Percentiles rank a stretch among this genome's conserved stretches.
Evolutionary conservation across 1,140 invertebrate genomes (phyloP).

Genomic region (Ceratina calcarata): DNA sequence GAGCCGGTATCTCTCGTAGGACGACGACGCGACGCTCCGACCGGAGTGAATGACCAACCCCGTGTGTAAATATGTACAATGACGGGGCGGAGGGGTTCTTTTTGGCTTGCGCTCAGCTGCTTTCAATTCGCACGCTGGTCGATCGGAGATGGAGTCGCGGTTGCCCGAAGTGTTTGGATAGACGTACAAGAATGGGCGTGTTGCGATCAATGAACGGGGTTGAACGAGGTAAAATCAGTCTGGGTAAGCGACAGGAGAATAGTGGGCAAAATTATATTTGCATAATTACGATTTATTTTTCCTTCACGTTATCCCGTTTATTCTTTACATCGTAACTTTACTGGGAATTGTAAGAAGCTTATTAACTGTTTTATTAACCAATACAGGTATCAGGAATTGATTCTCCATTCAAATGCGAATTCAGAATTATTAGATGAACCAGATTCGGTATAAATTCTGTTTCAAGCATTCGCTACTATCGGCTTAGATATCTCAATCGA

Average conservation of each 20-base stretch:
- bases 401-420: background rate
- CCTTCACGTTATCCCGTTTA: no score
- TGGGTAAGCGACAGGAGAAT: no score
- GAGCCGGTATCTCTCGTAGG: background rate
- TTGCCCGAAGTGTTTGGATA: no score
- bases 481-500: conserved; percentile 19
- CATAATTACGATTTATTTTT: no score
- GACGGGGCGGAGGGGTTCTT: background rate
- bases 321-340: no score
- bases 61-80: background rate
- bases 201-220: no score
- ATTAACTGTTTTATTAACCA: no score
- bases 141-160: background rate
- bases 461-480: conserved; percentile 11
- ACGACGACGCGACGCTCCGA: background rate
- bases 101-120: background rate
- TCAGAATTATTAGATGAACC: background rate
- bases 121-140: background rate
- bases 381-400: background rate
- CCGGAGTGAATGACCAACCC: background rate
- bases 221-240: no score
- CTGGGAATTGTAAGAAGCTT: no score
- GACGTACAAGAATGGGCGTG: no score
- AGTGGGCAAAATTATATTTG: no score
- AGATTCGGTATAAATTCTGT: conserved; percentile 9